Evolutionary conservation across 2,113 vertebrate species (phyloP).

Genomic region (Crotophaga sulcirostris): DNA sequence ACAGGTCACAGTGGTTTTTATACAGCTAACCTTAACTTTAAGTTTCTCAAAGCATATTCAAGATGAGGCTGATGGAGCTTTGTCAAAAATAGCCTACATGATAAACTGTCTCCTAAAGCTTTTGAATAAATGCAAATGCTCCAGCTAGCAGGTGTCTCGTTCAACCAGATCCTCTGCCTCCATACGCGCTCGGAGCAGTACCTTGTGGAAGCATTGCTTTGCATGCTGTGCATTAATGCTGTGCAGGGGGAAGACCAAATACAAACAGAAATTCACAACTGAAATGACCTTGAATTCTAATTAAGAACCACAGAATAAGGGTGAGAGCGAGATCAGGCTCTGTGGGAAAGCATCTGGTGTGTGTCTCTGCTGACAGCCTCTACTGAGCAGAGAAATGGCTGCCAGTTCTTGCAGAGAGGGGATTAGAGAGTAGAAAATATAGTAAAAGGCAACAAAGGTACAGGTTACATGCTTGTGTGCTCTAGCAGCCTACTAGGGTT

Average conservation of each 20-base stretch:
- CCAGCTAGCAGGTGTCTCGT: neutral
- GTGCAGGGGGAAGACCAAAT: accelerated
- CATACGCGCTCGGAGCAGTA: neutral
- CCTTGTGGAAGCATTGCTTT: neutral
- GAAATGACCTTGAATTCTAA: slow-evolving; percentile 4
- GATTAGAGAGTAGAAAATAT: neutral
- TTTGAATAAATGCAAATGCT: neutral
- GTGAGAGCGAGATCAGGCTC: neutral
- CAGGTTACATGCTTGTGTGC: accelerated
- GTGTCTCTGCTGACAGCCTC: slow-evolving; percentile 4
- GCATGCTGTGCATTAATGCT: neutral
- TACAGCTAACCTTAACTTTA: neutral
- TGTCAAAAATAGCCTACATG: neutral
- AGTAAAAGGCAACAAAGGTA: neutral
- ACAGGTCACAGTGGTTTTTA: neutral
- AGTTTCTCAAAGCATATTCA: neutral
- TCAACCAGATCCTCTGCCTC: neutral
- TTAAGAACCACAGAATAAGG: neutral
- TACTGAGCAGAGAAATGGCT: neutral
- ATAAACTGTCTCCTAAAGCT: neutral
- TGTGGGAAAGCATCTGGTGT: slow-evolving; percentile 5
- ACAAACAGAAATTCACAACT: neutral
- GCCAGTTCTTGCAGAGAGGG: neutral
- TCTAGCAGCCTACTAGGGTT: neutral
- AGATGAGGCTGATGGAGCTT: neutral